Evolutionary conservation across 2,113 vertebrate species (phyloP).

Genomic region (Phalacrocorax brasilianus): DNA sequence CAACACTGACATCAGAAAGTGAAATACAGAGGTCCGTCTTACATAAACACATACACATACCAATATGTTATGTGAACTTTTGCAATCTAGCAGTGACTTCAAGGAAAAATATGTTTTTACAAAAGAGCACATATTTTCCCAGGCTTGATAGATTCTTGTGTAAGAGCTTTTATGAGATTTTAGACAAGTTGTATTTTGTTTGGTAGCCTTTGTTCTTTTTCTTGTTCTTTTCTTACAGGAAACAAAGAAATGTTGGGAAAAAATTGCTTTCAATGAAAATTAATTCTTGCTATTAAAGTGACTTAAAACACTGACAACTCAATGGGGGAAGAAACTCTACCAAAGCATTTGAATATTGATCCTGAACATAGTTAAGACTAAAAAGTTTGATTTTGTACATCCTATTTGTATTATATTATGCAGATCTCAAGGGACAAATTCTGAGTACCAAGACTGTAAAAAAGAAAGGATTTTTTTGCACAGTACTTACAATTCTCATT

Average conservation of each 20-base stretch:
- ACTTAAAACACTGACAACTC: background rate
- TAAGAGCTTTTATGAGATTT: slow-evolving; percentile 68
- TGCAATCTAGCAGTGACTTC: slow-evolving; percentile 59
- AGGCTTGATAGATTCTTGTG: slow-evolving; percentile 67
- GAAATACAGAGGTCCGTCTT: slow-evolving; percentile 37
- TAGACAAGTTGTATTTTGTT: slow-evolving; percentile 65
- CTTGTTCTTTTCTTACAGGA: slow-evolving; percentile 51
- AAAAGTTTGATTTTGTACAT: background rate
- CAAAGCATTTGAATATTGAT: background rate
- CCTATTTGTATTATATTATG: background rate
- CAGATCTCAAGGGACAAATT: background rate
- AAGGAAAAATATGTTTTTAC: slow-evolving; percentile 71
- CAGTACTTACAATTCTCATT: background rate
- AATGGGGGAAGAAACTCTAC: background rate
- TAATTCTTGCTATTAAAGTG: background rate
- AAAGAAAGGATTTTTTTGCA: background rate
- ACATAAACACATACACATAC: slow-evolving; percentile 70
- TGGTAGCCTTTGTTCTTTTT: slow-evolving; percentile 73
- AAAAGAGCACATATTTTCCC: slow-evolving; percentile 72
- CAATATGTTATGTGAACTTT: slow-evolving; percentile 61
- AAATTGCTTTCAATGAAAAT: slow-evolving; percentile 26
- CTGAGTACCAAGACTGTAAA: background rate
- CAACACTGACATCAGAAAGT: slow-evolving; percentile 62
- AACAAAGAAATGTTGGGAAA: slow-evolving; percentile 22
- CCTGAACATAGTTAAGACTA: background rate